These are phyloP conservation scores for Spheniscus humboldti DNA, from an alignment of 2,797 vertebrate genomes.

Conservation along the genomic window DNA sequence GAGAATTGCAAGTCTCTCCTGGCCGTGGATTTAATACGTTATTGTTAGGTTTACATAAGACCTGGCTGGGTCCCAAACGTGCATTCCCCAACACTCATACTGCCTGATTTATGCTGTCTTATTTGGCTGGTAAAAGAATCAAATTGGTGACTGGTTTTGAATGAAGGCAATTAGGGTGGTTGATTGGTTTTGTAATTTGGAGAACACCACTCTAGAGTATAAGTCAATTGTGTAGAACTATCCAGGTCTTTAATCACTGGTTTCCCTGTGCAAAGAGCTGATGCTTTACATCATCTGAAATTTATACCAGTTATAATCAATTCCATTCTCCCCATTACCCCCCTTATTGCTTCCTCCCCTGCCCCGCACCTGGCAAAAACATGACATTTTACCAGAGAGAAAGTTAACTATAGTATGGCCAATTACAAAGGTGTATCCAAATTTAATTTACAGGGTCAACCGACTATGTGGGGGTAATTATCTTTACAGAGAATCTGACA, in stretches of 20 bases:
- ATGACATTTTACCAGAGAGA: not conserved
- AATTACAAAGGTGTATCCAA: conserved; percentile 18
- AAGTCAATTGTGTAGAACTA: conserved; percentile 65
- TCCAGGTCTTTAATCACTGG: conserved; percentile 58
- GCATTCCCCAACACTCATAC: not conserved
- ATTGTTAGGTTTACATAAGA: conserved; percentile 3
- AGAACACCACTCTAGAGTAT: conserved; percentile 55
- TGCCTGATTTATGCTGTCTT: conserved; percentile 41
- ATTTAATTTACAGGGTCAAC: conserved; percentile 11
- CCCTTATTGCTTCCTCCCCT: not conserved
- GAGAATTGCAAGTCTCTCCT: not conserved
- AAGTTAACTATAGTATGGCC: not conserved
- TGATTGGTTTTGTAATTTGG: conserved; percentile 66
- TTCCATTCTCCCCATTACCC: not conserved
- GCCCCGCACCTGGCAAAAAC: not conserved
- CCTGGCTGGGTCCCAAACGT: not conserved
- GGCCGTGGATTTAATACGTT: not conserved
- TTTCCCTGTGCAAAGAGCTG: conserved; percentile 22
- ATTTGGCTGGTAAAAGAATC: conserved; percentile 52
- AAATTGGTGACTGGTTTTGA: conserved; percentile 58
- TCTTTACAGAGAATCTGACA: conserved; percentile 19
- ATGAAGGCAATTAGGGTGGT: conserved; percentile 63
- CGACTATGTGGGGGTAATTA: not conserved
- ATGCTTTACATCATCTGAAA: conserved; percentile 42
- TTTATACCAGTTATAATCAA: conserved; percentile 40